These are phyloP conservation scores for Hypomecis punctinalis DNA, from an alignment of 2,888 invertebrate genomes.

Conservation along the genomic window DNA sequence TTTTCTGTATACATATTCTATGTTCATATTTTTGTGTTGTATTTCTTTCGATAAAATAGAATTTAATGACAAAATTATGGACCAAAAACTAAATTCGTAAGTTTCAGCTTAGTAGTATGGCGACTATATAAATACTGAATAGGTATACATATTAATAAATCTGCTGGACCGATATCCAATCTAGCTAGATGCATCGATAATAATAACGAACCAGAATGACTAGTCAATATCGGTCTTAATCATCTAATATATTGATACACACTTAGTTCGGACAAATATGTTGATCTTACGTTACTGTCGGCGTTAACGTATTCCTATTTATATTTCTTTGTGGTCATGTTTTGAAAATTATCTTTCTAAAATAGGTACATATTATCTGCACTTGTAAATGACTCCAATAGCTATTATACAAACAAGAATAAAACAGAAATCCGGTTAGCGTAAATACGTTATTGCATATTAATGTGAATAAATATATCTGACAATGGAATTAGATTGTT, in stretches of 20 bases:
- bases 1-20: no score
- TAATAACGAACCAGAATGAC: no score
- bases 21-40: not conserved
- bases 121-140: not conserved
- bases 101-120: not conserved
- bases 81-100: not conserved
- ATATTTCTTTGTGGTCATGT: no score
- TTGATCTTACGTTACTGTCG: no score
- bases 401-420: not conserved
- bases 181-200: no score
- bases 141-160: not conserved
- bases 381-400: not conserved
- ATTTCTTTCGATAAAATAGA: not conserved
- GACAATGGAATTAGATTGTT: conserved; percentile 27
- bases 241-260: not conserved
- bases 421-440: conserved; percentile 8
- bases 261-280: not conserved
- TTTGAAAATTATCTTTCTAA: no score
- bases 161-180: no score
- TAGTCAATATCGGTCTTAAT: not conserved
- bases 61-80: not conserved
- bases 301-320: no score
- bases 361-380: not conserved
- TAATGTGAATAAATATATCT: conserved; percentile 7
- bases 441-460: conserved; percentile 19